Evolutionary conservation across 2,888 invertebrate genomes (phyloP).

Genomic region (Lamproptera curius): DNA sequence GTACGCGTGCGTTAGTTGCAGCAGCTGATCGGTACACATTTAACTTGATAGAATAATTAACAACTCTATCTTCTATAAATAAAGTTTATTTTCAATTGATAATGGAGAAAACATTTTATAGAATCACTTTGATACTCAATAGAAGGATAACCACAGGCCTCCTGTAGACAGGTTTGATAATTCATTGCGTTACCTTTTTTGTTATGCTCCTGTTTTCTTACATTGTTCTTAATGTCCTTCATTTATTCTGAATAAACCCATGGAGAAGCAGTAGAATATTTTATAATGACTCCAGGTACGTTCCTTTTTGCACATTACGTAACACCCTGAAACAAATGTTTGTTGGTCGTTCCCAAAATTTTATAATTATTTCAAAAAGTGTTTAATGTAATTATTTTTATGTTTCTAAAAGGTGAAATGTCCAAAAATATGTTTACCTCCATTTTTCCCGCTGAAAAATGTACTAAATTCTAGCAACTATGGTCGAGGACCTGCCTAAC

Average conservation of each 20-base stretch:
- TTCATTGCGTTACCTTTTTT: slow-evolving; percentile 8
- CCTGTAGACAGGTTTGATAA: slow-evolving; percentile 13
- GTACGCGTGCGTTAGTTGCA: slow-evolving; percentile 44
- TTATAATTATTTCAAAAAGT: no score
- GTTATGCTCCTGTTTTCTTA: background rate
- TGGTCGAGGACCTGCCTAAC: no score
- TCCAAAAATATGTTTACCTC: no score
- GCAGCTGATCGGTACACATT: slow-evolving; percentile 58
- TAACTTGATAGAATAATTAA: slow-evolving; percentile 31
- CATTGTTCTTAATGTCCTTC: slow-evolving; percentile 4
- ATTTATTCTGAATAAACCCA: background rate
- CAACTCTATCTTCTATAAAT: slow-evolving; percentile 24
- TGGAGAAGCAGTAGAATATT: background rate
- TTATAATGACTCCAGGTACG: no score
- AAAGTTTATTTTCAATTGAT: background rate
- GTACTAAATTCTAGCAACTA: no score
- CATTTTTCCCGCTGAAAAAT: no score
- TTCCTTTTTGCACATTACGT: no score
- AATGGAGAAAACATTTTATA: slow-evolving; percentile 7
- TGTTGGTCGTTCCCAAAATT: no score
- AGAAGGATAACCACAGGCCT: slow-evolving; percentile 6
- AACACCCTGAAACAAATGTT: no score
- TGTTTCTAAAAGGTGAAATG: no score
- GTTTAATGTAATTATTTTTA: no score
- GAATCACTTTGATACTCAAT: slow-evolving; percentile 5